Evolutionary conservation across 1,140 invertebrate species (phyloP), one percentile per base, ranked within the genome.

Genomic region (Diprion similis): DNA sequence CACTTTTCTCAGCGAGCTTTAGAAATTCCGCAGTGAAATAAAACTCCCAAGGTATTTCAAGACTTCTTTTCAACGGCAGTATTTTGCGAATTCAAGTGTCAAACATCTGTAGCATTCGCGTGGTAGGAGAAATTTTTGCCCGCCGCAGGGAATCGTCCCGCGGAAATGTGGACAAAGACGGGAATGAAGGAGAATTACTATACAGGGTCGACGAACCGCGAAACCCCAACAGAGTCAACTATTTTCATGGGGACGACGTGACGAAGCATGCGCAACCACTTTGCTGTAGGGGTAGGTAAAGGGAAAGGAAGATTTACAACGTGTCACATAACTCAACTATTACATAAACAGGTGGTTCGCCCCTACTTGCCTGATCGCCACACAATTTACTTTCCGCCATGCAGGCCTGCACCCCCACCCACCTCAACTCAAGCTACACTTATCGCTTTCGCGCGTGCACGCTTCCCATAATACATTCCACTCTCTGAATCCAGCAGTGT

Each of bases 311-410:
- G 51, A 59, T 59, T 59, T 8, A 59, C 51, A 59, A 59, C 51
- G 51, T 59, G 51, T 59, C 51, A 59, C 51, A 59, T 59, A 59
- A 59, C n/a, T 59, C 51, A 59, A 13, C 51, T 17, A 59, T 59
- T 59, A 59, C 51, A 59, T 59, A 59, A 59, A 59, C 51, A 59
- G 51, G 51, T 59, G 51, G 51, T 59, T 59, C 6, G 24, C 51
- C 9, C 51, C 11, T 59, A 6, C 51, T 13, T 8, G 51, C 9
- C 51, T 59, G 51, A 59, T 59, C 51, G 51, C 51, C n/a, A 9
- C 51, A 59, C 51, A 59, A 59, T 59, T 59, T 59, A 59, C 51
- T 8, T 15, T 8, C 51, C n/a, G 51, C 11, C 11, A 17, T 0
- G 9, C 6, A 17, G 2, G 9, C 6, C 11, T 59, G 51, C 24